A percentile compares a stretch with the other conserved stretches of the same genome.
phyloP scores from a whole-genome alignment of 2,113 vertebrate genomes.

The Macquaria australasica region DNA sequence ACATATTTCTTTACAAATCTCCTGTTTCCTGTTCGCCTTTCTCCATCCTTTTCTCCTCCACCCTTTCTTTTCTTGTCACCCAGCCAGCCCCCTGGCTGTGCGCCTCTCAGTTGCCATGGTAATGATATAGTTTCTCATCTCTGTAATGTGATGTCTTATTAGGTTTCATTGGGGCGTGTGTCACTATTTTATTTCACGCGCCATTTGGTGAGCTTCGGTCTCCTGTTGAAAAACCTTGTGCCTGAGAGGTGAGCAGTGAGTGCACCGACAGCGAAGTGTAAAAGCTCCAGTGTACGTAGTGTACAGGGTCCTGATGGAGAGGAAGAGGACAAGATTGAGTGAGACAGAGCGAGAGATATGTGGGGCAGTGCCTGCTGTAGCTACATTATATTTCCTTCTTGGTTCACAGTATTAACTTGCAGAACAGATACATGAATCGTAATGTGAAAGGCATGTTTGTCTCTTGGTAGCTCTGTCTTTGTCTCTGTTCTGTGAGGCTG shows the following conservation, averaged over 20 bases:
- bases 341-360: slow-evolving; percentile 50
- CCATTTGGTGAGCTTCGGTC: slow-evolving; percentile 77
- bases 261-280: slow-evolving; percentile 34
- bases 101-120: slow-evolving; percentile 83
- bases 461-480: slow-evolving; percentile 34
- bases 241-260: slow-evolving; percentile 69
- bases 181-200: slow-evolving; percentile 84
- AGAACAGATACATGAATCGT: slow-evolving; percentile 47
- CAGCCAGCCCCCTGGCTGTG: slow-evolving; percentile 77
- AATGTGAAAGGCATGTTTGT: slow-evolving; percentile 46
- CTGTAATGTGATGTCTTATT: slow-evolving; percentile 85
- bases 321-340: slow-evolving; percentile 47
- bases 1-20: slow-evolving; percentile 56
- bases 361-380: slow-evolving; percentile 25
- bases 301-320: slow-evolving; percentile 42
- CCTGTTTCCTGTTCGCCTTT: slow-evolving; percentile 41
- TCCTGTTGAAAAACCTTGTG: slow-evolving; percentile 43
- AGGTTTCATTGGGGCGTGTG: slow-evolving; percentile 80
- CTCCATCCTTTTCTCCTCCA: slow-evolving; percentile 62
- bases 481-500: slow-evolving; percentile 49
- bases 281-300: slow-evolving; percentile 26
- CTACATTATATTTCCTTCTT: slow-evolving; percentile 25
- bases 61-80: slow-evolving; percentile 71
- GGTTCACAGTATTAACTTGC: slow-evolving; percentile 37
- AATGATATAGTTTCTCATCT: slow-evolving; percentile 83